These are phyloP conservation scores for Drosophila rufa DNA, from an alignment of 1,140 invertebrate species.

Conservation along the genomic window DNA sequence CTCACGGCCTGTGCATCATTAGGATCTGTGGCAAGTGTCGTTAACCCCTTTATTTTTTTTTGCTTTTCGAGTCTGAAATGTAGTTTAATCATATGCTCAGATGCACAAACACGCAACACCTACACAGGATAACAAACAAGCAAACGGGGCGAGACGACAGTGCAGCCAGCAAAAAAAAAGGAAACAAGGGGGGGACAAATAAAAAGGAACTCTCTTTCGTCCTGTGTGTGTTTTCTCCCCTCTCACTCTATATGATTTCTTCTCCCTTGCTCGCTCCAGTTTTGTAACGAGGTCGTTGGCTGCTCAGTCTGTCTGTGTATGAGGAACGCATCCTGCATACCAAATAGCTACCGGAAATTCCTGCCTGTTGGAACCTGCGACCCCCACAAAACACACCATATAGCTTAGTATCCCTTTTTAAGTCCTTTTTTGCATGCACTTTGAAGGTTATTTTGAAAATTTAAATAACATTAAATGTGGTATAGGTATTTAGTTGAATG, in stretches of 20 bases:
- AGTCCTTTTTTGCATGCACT: not conserved
- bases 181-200: conserved; percentile 19
- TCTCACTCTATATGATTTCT: not conserved
- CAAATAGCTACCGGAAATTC: conserved; percentile 75
- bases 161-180: conserved; percentile 4
- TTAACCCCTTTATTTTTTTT: conserved; percentile 50
- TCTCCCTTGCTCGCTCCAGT: conserved; percentile 58
- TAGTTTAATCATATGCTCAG: conserved; percentile 81
- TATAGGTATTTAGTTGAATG: not conserved
- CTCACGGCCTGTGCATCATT: conserved; percentile 36
- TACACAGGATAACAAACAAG: conserved; percentile 56
- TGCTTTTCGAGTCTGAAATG: conserved; percentile 49
- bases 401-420: not conserved
- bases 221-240: conserved; percentile 1
- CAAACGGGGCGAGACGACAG: conserved; percentile 33
- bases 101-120: conserved; percentile 80
- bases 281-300: conserved; percentile 80
- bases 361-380: conserved; percentile 15
- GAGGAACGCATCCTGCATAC: conserved; percentile 69
- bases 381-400: conserved; percentile 1
- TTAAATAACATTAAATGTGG: not conserved
- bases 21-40: conserved; percentile 58
- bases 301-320: conserved; percentile 46
- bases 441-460: not conserved
- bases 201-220: conserved; percentile 47